These are phyloP conservation scores for Podarcis raffonei DNA, from an alignment of 2,113 vertebrate genomes.

Conservation along the genomic window DNA sequence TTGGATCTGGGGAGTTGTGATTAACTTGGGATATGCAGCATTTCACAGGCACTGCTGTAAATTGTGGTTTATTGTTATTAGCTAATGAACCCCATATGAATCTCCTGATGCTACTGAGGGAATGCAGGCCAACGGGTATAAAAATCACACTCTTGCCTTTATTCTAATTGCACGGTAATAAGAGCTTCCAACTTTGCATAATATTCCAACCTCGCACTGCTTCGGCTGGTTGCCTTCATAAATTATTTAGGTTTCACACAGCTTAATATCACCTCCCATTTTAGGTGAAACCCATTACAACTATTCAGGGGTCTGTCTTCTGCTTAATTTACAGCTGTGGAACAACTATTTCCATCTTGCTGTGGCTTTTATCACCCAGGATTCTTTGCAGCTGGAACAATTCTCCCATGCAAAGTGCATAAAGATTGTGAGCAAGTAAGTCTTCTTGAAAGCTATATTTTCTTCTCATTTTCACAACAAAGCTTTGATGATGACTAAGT, in stretches of 20 bases:
- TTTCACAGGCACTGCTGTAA: constrained; percentile 1
- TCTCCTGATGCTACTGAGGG: constrained; percentile 39
- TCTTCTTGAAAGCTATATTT: not conserved
- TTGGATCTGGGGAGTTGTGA: constrained; percentile 6
- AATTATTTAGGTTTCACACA: constrained; percentile 70
- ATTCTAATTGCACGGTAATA: constrained; percentile 58
- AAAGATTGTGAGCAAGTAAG: constrained; percentile 95
- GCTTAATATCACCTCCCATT: constrained; percentile 57
- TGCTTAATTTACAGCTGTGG: constrained; percentile 86
- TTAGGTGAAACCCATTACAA: constrained; percentile 52
- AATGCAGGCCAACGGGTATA: constrained; percentile 43
- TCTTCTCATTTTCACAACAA: not conserved
- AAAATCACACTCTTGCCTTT: constrained; percentile 58
- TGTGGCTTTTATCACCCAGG: constrained; percentile 98
- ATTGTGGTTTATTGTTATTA: constrained; percentile 28
- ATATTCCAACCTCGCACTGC: constrained; percentile 53
- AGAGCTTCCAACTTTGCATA: constrained; percentile 59
- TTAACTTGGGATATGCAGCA: not conserved
- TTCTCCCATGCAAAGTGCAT: constrained; percentile 93
- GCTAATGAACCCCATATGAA: constrained; percentile 40
- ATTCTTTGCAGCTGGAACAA: constrained; percentile 95
- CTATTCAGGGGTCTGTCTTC: constrained; percentile 53
- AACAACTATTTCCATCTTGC: constrained; percentile 99
- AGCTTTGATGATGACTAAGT: not conserved
- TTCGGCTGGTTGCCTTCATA: constrained; percentile 65